A percentile compares a stretch with the other conserved stretches of the same genome.
phyloP scores from a whole-genome alignment of 2,888 invertebrate genomes.

The Perithous albicinctus region DNA sequence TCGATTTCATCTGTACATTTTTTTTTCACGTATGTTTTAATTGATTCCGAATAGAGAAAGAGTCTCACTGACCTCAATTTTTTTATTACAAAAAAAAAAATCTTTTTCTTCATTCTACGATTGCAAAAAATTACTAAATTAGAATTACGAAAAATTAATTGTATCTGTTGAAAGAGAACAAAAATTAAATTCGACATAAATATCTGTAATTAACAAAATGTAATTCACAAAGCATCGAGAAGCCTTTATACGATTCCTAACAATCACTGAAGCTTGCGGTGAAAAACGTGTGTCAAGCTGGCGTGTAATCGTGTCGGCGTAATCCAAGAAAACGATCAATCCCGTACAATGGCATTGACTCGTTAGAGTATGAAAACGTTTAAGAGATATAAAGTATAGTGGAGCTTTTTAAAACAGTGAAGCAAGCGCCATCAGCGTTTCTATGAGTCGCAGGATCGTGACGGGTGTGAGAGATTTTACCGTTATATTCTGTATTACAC shows the following conservation, averaged over 20 bases:
- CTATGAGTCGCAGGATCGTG: constrained; percentile 63
- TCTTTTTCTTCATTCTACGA: too few species aligned
- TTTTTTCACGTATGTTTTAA: too few species aligned
- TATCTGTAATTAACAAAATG: background rate
- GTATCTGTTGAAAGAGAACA: too few species aligned
- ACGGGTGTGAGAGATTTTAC: constrained; percentile 70
- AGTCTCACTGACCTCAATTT: too few species aligned
- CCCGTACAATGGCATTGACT: background rate
- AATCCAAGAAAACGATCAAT: constrained; percentile 1
- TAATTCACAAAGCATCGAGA: background rate
- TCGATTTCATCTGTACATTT: too few species aligned
- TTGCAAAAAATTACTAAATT: too few species aligned
- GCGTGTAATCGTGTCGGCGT: background rate
- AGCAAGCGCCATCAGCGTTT: constrained; percentile 49
- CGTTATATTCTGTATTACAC: constrained; percentile 68
- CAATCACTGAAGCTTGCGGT: background rate
- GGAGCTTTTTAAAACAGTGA: constrained; percentile 25
- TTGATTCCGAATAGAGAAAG: too few species aligned
- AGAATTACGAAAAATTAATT: too few species aligned
- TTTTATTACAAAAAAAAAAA: too few species aligned
- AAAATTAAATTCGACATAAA: background rate
- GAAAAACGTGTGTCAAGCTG: background rate
- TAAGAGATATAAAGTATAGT: background rate
- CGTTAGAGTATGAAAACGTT: constrained; percentile 1
- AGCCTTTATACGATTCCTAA: background rate